Evolutionary conservation across 2,888 invertebrate genomes (phyloP).

Genomic region (Pediacus dermestoides): DNA sequence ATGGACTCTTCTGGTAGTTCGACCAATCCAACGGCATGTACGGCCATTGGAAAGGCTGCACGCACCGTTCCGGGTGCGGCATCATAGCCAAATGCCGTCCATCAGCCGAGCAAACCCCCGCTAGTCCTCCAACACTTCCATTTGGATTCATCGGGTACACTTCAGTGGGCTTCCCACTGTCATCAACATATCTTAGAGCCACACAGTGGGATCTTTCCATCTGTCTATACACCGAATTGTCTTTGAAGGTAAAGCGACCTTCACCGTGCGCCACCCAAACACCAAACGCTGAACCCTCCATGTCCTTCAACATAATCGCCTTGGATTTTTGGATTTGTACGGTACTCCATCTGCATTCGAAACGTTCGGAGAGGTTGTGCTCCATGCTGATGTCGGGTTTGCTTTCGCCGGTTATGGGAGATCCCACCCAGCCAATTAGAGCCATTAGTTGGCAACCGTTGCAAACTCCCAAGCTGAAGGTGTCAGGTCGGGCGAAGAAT

Average conservation of each 20-base stretch:
- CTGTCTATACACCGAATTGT: slow-evolving; percentile 50
- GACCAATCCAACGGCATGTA: slow-evolving; percentile 57
- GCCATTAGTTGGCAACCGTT: slow-evolving; percentile 98
- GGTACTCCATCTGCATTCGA: slow-evolving; percentile 63
- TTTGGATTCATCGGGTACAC: slow-evolving; percentile 94
- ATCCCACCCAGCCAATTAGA: slow-evolving; percentile 84
- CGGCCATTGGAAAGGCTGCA: slow-evolving; percentile 86
- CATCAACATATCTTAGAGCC: slow-evolving; percentile 82
- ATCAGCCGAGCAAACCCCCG: slow-evolving; percentile 83
- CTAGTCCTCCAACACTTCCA: slow-evolving; percentile 72
- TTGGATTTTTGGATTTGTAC: slow-evolving; percentile 61
- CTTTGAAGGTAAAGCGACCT: slow-evolving; percentile 69
- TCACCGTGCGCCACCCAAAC: slow-evolving; percentile 97
- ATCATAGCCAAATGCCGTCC: slow-evolving; percentile 96
- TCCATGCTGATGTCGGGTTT: slow-evolving; percentile 67
- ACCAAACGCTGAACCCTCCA: slow-evolving; percentile 86
- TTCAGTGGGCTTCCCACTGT: slow-evolving; percentile 69
- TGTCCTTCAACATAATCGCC: slow-evolving; percentile 84
- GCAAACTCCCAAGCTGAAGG: slow-evolving; percentile 96
- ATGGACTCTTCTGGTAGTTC: slow-evolving; percentile 69
- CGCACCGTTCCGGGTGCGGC: slow-evolving; percentile 96
- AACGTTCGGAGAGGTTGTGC: slow-evolving; percentile 87
- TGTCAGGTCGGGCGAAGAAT: slow-evolving; percentile 71
- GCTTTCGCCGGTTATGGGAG: slow-evolving; percentile 35
- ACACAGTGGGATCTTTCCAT: slow-evolving; percentile 61